Evolutionary conservation across 2,113 vertebrate species (phyloP).

Genomic region (Tachysurus fulvidraco): DNA sequence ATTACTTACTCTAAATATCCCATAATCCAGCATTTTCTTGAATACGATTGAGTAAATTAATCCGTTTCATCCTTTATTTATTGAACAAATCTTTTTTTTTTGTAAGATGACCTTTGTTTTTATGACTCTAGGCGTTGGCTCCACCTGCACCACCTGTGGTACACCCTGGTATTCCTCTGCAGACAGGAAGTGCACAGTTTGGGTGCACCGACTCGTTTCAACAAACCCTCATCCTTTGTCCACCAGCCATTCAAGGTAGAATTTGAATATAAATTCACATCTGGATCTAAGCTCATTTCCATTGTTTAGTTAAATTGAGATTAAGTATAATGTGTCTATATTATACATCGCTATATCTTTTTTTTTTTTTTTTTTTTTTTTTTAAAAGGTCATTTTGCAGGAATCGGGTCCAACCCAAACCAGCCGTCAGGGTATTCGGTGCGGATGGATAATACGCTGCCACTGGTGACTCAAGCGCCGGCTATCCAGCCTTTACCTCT

Average conservation of each 20-base stretch:
- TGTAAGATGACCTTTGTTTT: neutral
- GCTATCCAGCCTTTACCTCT: conserved; percentile 89
- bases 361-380: too few species aligned
- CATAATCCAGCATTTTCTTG: neutral
- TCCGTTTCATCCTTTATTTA: neutral
- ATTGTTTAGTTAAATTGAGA: neutral
- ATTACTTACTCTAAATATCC: neutral
- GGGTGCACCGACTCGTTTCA: conserved; percentile 93
- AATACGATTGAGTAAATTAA: neutral
- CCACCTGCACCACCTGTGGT: conserved; percentile 86
- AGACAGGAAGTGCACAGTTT: conserved; percentile 87
- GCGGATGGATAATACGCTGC: conserved; percentile 84
- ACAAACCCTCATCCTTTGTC: conserved; percentile 91
- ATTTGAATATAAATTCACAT: neutral
- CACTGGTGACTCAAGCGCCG: conserved; percentile 90
- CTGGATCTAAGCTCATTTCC: neutral
- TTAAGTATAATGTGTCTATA: neutral
- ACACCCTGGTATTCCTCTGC: conserved; percentile 90
- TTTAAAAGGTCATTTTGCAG: conserved; percentile 59
- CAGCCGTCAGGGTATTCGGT: conserved; percentile 86
- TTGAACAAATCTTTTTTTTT: neutral
- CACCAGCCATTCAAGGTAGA: conserved; percentile 87
- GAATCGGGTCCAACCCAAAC: conserved; percentile 83
- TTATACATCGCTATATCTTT: neutral
- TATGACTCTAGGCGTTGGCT: conserved; percentile 74